A percentile compares a stretch with the other conserved stretches of the same genome.
Conservation (phyloP, 2,113 vertebrate species). For the Dinomys branickii region DNA sequence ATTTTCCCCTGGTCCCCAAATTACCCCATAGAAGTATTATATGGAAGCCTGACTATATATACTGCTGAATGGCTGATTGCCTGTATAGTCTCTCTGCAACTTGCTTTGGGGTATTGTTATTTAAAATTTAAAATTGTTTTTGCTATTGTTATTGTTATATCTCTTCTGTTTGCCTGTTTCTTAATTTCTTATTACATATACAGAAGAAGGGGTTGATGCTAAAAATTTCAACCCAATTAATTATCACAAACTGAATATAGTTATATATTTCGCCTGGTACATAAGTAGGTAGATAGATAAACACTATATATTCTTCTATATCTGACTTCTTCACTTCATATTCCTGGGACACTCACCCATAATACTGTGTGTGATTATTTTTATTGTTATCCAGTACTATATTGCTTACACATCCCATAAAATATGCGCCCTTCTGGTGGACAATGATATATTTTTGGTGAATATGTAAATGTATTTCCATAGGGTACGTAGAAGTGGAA, state of each 20-base stretch:
- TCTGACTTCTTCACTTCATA: not conserved
- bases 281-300: not conserved
- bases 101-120: not conserved
- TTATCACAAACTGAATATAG: not conserved
- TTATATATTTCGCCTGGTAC: no score
- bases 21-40: not conserved
- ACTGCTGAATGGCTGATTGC: not conserved
- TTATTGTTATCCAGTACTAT: not conserved
- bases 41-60: not conserved
- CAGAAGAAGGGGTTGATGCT: not conserved
- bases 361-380: not conserved
- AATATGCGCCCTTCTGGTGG: not conserved
- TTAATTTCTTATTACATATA: not conserved
- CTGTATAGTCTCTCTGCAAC: rapidly evolving
- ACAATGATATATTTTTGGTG: not conserved
- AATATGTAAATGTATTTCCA: not conserved
- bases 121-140: not conserved
- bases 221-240: not conserved
- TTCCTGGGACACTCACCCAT: not conserved
- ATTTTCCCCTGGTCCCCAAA: not conserved
- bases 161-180: not conserved
- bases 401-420: not conserved
- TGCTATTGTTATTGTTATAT: not conserved
- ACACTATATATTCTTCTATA: not conserved
- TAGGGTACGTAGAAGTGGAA: not conserved